Evolutionary conservation across 2,113 vertebrate genomes (phyloP).

Genomic region (Siniperca chuatsi): DNA sequence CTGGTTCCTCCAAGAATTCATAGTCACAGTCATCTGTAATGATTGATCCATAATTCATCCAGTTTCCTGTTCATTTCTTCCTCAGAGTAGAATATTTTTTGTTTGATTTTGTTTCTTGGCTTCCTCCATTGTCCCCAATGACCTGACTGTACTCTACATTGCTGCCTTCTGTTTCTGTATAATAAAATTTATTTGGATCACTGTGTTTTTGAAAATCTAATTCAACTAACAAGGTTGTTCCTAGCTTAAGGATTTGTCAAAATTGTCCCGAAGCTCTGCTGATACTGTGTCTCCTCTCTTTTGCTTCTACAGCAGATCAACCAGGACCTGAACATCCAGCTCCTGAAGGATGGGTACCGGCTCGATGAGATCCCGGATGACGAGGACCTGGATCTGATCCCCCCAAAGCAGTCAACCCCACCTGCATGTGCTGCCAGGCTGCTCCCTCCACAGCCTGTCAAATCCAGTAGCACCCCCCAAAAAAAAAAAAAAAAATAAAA

Average conservation of each 20-base stretch:
- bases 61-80: slow-evolving; percentile 36
- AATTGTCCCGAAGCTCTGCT: slow-evolving; percentile 1
- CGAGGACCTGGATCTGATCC: slow-evolving; percentile 97
- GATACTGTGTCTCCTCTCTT: slow-evolving; percentile 2
- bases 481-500: neutral
- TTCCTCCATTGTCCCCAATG: slow-evolving; percentile 4
- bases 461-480: slow-evolving; percentile 91
- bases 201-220: neutral
- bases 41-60: slow-evolving; percentile 29
- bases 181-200: neutral
- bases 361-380: slow-evolving; percentile 99
- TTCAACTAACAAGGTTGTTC: neutral
- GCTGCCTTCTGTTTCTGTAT: slow-evolving; percentile 8
- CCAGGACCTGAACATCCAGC: slow-evolving; percentile 99
- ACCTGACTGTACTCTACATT: neutral
- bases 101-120: slow-evolving; percentile 1
- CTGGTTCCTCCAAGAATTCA: neutral
- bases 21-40: slow-evolving; percentile 18
- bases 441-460: slow-evolving; percentile 96
- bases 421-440: slow-evolving; percentile 99
- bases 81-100: slow-evolving; percentile 6
- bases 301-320: slow-evolving; percentile 93
- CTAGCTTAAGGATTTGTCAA: neutral
- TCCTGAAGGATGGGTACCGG: slow-evolving; percentile 98
- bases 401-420: slow-evolving; percentile 97